A percentile compares a stretch with the other conserved stretches of the same genome.
Conservation (phyloP, 2,113 vertebrate species). For the Channa maculata region DNA sequence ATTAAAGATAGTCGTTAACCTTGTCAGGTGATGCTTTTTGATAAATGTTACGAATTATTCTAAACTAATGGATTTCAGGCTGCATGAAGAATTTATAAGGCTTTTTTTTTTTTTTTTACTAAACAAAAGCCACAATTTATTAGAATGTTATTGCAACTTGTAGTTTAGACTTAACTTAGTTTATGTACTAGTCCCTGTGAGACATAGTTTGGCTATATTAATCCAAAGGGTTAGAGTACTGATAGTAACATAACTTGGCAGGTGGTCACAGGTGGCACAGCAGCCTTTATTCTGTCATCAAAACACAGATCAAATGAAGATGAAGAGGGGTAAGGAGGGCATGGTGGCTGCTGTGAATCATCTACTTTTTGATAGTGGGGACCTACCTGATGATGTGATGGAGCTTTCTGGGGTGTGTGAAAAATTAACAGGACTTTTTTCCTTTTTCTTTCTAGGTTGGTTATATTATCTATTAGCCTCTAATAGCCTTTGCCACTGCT, state of each 20-base stretch:
- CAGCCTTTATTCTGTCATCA: not conserved
- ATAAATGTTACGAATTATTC: no score
- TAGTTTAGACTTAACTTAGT: no score
- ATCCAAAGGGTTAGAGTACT: not conserved
- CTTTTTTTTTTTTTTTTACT: not conserved
- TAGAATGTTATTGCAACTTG: no score
- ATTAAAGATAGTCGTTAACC: no score
- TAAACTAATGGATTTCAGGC: not conserved
- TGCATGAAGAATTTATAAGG: not conserved
- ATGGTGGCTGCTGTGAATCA: not conserved
- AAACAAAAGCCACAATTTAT: no score
- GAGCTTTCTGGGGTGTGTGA: not conserved
- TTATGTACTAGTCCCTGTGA: not conserved
- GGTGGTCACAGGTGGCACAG: not conserved
- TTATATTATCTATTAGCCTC: no score
- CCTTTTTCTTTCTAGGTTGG: no score
- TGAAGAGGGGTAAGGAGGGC: not conserved
- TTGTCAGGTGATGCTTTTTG: no score
- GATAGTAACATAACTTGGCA: constrained; percentile 12
- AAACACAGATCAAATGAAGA: not conserved
- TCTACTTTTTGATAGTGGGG: not conserved
- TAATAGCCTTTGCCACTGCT: no score
- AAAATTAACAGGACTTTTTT: not conserved
- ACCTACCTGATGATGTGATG: not conserved
- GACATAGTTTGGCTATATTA: not conserved